Evolutionary conservation across 2,797 vertebrate genomes (phyloP).

Genomic region (Helostoma temminkii): DNA sequence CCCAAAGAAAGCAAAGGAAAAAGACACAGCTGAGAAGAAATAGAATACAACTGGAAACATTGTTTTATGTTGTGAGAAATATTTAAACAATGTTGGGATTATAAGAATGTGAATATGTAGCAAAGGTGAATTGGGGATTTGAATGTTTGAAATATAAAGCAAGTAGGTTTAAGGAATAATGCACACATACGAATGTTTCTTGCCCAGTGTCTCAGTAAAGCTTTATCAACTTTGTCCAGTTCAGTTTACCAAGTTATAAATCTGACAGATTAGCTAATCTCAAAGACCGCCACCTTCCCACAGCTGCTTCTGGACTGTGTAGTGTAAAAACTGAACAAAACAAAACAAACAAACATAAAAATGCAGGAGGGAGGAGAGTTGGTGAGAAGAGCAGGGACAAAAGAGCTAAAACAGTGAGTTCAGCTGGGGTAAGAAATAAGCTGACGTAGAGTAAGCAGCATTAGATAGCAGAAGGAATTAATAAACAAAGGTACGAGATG

Average conservation of each 20-base stretch:
- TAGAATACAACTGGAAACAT: slow-evolving; percentile 15
- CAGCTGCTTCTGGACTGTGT: slow-evolving; percentile 47
- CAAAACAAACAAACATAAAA: no score
- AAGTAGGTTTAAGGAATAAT: neutral
- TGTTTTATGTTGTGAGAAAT: neutral
- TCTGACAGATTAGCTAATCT: slow-evolving; percentile 40
- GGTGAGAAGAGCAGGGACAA: neutral
- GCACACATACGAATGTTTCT: neutral
- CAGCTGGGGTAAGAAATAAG: slow-evolving; percentile 7
- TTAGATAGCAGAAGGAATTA: slow-evolving; percentile 3
- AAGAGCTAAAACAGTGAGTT: slow-evolving; percentile 4
- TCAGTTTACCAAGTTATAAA: slow-evolving; percentile 54
- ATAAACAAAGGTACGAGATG: slow-evolving; percentile 6
- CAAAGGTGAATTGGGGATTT: neutral
- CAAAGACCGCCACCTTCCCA: slow-evolving; percentile 33
- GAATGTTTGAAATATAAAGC: slow-evolving; percentile 3
- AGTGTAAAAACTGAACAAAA: slow-evolving; percentile 19
- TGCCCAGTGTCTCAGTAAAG: slow-evolving; percentile 2
- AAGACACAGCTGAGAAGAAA: slow-evolving; percentile 16
- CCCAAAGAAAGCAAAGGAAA: slow-evolving; percentile 31
- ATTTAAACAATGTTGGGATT: neutral
- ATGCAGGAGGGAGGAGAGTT: neutral
- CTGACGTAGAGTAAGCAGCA: neutral
- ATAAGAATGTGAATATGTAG: slow-evolving; percentile 4
- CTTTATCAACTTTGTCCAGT: slow-evolving; percentile 27